Evolutionary conservation across 2,888 invertebrate species (phyloP), one percentile per base, ranked within the genome.

Genomic region (Muschampia plurimacula): DNA sequence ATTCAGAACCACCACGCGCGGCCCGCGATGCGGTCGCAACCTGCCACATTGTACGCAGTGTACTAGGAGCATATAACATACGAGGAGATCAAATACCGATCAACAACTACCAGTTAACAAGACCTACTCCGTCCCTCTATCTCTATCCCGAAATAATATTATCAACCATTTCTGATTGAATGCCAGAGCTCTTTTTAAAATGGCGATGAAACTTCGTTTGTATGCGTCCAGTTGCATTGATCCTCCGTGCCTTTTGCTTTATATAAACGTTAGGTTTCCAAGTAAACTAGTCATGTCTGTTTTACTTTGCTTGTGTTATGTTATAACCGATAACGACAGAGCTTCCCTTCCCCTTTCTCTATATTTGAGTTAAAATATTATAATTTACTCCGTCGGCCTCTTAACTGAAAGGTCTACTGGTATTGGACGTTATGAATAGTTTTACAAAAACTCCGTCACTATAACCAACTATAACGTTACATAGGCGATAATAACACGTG

Each of bases 41-140:
- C 86, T 85, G 88, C 87, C 87, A 83, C 88, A 84, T 22, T 22
- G 22, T 91, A 91, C 92, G 92, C 92, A 89, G 84, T 82, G 77
- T 91, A 93, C 92, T 85, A 93, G 92, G 92, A 82, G 75, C 76
- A 64, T 88, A 93, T 83, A 85, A 81, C 8, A 10, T 5, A 5
- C 67, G n/a, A 81, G 76, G 83, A 89, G 84, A 67, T 82, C 74
- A 72, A 70, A 57, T 72, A 74, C 73, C 60, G 36, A 65, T 67
- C 73, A 7, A 4, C 52, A 59, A 2, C 15, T 71, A 74, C 84
- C 82, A 65, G 9, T 9, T 49, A 67, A 63, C 41, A 52, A 67
- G 75, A 72, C 28, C 76, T 49, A 12, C 72, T 10, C 22, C 52
- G 65, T n/a, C 66, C 49, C 66, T 12, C 28, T 52, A 44, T 39